Conservation (phyloP, 2,797 vertebrate genomes). For the Aldrovandia affinis region DNA sequence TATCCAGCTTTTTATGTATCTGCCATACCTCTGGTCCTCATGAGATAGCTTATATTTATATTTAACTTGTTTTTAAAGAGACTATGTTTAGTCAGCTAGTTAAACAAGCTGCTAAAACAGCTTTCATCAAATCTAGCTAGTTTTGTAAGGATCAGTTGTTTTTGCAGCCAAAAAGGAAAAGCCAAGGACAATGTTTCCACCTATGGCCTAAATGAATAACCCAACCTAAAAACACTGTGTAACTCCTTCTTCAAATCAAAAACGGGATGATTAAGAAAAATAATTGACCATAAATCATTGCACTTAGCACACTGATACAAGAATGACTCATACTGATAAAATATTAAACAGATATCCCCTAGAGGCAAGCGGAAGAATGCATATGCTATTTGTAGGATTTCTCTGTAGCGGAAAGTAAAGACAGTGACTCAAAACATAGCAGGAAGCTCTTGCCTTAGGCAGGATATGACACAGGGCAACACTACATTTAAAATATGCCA, state of each 20-base stretch:
- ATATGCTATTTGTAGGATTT: slow-evolving; percentile 21
- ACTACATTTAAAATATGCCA: slow-evolving; percentile 5
- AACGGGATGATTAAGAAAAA: background rate
- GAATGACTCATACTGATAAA: slow-evolving; percentile 12
- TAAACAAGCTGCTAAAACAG: no score
- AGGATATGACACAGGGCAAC: slow-evolving; percentile 10
- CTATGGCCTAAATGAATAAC: background rate
- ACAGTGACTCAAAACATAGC: slow-evolving; percentile 17
- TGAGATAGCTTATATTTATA: no score
- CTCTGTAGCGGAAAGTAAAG: slow-evolving; percentile 5
- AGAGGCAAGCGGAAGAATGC: background rate
- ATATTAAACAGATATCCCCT: slow-evolving; percentile 10
- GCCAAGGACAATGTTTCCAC: background rate
- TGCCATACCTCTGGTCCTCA: no score
- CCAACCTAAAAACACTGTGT: background rate
- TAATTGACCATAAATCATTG: slow-evolving; percentile 9
- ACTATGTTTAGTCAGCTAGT: no score
- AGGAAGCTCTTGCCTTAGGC: slow-evolving; percentile 28
- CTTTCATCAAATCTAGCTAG: no score
- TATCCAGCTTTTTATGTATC: no score
- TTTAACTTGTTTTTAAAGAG: no score
- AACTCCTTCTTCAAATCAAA: background rate
- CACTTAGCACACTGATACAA: background rate
- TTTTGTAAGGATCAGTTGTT: no score
- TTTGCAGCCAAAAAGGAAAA: no score